Evolutionary conservation across 2,888 invertebrate species (phyloP).

Genomic region (Sericinus montela): DNA sequence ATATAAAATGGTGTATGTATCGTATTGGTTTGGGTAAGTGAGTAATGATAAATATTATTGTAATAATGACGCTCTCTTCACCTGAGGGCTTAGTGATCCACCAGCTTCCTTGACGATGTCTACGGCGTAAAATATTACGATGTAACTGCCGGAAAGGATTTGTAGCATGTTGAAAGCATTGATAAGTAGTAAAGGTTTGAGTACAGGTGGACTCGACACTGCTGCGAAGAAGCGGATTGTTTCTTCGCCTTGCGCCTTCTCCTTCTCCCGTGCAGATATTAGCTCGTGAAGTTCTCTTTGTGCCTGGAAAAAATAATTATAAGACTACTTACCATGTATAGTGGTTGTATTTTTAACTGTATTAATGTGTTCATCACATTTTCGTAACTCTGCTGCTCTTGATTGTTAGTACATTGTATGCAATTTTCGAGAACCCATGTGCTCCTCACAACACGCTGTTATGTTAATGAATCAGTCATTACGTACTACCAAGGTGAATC

Average conservation of each 20-base stretch:
- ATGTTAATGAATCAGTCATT: no score
- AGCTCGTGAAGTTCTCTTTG: constrained; percentile 82
- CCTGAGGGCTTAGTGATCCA: constrained; percentile 60
- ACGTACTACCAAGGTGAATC: no score
- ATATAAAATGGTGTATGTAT: no score
- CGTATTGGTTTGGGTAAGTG: no score
- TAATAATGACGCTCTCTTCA: constrained; percentile 31
- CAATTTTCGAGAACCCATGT: no score
- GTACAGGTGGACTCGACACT: constrained; percentile 78
- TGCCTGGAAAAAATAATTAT: constrained; percentile 67
- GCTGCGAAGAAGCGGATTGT: constrained; percentile 73
- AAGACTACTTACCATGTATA: no score
- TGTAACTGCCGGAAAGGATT: constrained; percentile 86
- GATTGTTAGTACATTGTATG: no score
- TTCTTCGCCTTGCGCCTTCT: constrained; percentile 68
- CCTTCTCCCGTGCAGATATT: constrained; percentile 79
- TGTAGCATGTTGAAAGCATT: constrained; percentile 86
- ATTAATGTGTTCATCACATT: no score
- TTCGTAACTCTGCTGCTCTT: no score
- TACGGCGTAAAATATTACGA: constrained; percentile 89
- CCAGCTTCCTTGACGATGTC: constrained; percentile 83
- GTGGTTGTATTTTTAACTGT: no score
- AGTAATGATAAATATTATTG: no score
- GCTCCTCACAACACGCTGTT: no score
- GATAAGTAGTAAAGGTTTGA: constrained; percentile 86